Conservation (phyloP, 2,113 vertebrate genomes). For the Alouatta palliata region DNA sequence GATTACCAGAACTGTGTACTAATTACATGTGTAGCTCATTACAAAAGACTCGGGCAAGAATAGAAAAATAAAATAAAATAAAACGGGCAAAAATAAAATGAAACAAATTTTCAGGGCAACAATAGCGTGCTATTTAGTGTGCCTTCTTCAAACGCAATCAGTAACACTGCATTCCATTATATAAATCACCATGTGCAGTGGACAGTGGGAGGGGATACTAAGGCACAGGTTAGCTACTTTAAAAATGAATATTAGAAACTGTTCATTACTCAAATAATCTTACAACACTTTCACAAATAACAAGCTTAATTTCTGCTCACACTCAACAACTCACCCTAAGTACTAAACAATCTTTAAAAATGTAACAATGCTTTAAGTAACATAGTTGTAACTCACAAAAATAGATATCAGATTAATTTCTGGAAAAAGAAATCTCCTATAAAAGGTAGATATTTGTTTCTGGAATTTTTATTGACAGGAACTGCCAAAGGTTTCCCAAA, state of each 20-base stretch:
- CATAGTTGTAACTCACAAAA: neutral
- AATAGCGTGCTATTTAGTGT: neutral
- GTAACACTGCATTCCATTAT: neutral
- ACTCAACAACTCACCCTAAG: neutral
- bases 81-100: neutral
- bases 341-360: neutral
- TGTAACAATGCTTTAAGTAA: neutral
- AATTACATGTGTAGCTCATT: slow-evolving; percentile 2
- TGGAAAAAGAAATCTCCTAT: neutral
- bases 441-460: neutral
- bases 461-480: neutral
- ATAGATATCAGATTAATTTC: neutral
- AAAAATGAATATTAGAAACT: neutral
- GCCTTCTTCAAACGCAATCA: neutral
- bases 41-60: neutral
- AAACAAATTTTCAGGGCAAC: neutral
- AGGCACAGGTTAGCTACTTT: neutral
- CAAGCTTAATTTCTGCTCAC: neutral
- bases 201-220: rapidly evolving
- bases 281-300: neutral
- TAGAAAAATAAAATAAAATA: neutral
- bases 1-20: neutral
- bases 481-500: neutral
- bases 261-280: neutral
- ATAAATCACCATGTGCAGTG: too few relatives aligned